Base-by-base conservation (phyloP, 2,888 invertebrate genomes). In the Diarsia brunnea region DNA sequence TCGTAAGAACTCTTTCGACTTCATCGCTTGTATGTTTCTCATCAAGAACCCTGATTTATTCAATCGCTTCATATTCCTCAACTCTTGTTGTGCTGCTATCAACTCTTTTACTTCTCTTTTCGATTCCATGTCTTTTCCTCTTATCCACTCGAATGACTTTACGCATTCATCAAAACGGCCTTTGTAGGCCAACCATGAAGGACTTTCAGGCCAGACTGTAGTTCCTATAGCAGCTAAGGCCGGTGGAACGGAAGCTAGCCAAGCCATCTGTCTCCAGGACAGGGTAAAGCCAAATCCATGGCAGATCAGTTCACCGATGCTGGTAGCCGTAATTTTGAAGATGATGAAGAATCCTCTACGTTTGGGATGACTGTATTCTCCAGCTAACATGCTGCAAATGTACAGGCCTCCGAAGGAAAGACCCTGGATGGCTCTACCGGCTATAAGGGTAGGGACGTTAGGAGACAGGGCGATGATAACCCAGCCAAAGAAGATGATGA, bases 331-430 rank as follows among this genome's bases (percentile, higher is more conserved):
- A 31, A 86, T 78, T 27, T 84, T 86, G 11, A 86, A 81, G 21
- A 79, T 78, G n/a, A 87, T 67, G 31, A 85, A 83, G 51, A 86
- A 80, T 11, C 85, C 85, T 67, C 87, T 69, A 2, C 87, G 79
- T 64, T 75, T 87, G 1, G 85, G 87, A 64, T 87, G 87, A n/a
- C 81, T 78, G 58, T 86, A 87, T 71, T 87, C 87, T 10, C 79
- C 84, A 64, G 78, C 78, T 38, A 85, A 47, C 0, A 87, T 81
- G 12, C 73, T 73, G 64, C 74, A 75, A 4, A 86, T 83, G 51
- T 79, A 79, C 0, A 86, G 49, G 0, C 87, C 83, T 31, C 83
- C 80, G n/a, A 85, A 87, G 7, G 85, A 70, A 12, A 87, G 47
- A 1, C 87, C 87, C 58, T 87, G 87, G 51, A 87, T 64, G 7